A percentile compares a stretch with the other conserved stretches of the same genome.
phyloP scores from a whole-genome alignment of 2,888 invertebrate genomes.

The Saturnia pavonia region DNA sequence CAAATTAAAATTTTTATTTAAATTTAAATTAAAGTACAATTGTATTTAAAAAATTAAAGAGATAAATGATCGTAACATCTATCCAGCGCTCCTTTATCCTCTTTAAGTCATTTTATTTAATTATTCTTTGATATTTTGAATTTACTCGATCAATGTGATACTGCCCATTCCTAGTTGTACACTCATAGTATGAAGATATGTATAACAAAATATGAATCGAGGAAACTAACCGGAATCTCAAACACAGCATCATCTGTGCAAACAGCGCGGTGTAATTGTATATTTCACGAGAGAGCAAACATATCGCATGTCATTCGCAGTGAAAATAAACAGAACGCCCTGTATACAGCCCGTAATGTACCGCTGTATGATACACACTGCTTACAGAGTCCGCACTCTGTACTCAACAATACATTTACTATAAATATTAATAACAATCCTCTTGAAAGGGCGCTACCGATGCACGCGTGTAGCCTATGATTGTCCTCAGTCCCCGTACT shows the following conservation, averaged over 20 bases:
- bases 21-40: too few species aligned
- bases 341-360: constrained; percentile 25
- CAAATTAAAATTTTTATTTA: too few species aligned
- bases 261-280: constrained; percentile 34
- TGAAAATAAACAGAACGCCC: constrained; percentile 37
- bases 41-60: too few species aligned
- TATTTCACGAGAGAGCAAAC: constrained; percentile 22
- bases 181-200: neutral
- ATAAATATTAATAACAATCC: neutral
- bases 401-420: constrained; percentile 1
- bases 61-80: too few species aligned
- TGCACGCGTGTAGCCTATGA: too few species aligned
- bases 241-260: constrained; percentile 28
- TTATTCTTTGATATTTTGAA: neutral
- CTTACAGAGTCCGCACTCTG: neutral
- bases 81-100: too few species aligned
- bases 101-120: too few species aligned
- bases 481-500: too few species aligned
- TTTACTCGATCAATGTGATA: neutral
- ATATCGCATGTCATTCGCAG: constrained; percentile 37
- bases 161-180: neutral
- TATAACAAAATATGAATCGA: neutral
- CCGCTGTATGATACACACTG: constrained; percentile 16
- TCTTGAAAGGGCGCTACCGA: too few species aligned
- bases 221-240: constrained; percentile 10